Conservation (phyloP, 2,113 vertebrate species). For the Cinclus mexicanus region DNA sequence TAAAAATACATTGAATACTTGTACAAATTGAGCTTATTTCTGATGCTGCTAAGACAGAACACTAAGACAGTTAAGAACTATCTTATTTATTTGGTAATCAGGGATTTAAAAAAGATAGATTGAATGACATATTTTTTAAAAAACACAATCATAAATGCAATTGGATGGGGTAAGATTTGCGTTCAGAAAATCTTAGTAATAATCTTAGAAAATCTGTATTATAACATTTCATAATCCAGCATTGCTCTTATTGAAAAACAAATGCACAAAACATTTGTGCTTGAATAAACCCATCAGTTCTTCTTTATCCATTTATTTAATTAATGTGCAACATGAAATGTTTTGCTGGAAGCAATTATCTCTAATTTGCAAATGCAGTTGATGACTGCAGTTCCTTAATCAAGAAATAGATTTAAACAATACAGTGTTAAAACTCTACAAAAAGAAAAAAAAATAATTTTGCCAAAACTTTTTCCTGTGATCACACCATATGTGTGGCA, state of each 20-base stretch:
- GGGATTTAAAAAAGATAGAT: background rate
- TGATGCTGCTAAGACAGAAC: background rate
- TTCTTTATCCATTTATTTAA: background rate
- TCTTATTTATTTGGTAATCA: background rate
- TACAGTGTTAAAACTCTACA: background rate
- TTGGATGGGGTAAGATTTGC: background rate
- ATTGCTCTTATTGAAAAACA: conserved; percentile 22
- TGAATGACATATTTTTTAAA: background rate
- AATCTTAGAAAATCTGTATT: background rate
- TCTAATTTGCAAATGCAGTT: background rate
- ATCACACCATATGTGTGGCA: background rate
- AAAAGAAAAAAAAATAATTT: background rate
- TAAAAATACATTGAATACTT: background rate
- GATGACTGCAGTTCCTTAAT: background rate
- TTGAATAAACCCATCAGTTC: conserved; percentile 16
- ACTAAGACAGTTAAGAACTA: background rate
- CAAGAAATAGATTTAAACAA: background rate
- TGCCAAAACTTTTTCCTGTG: background rate
- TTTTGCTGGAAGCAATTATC: background rate
- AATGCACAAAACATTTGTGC: conserved; percentile 24
- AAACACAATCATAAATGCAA: conserved; percentile 21
- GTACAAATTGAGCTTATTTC: background rate
- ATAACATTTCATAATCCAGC: background rate
- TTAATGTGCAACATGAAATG: background rate
- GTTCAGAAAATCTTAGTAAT: background rate